Evolutionary conservation across 1,140 invertebrate genomes (phyloP).

Genomic region (Pteromalus puparum): DNA sequence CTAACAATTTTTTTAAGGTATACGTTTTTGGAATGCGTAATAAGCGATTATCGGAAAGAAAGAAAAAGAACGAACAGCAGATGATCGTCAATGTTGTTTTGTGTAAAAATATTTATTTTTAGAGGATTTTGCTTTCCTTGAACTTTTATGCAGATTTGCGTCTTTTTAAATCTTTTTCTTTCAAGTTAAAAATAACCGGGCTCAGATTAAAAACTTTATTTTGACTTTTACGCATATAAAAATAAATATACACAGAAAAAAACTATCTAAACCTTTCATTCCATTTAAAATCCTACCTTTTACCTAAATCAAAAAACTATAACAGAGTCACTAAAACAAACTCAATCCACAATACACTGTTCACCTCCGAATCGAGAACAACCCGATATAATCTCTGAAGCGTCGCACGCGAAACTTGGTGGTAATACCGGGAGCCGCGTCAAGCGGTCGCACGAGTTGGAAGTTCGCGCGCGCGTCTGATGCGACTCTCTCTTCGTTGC

Average conservation of each 20-base stretch:
- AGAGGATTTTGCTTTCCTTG: not conserved
- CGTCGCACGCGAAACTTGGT: not conserved
- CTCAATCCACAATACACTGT: not conserved
- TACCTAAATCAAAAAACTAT: too few relatives aligned
- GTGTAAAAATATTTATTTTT: not conserved
- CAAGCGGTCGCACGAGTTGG: not conserved
- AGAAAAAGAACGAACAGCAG: not conserved
- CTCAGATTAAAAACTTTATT: too few relatives aligned
- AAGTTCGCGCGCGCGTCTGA: constrained; percentile 10
- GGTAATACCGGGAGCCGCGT: too few relatives aligned
- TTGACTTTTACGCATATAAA: too few relatives aligned
- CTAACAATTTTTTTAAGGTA: not conserved
- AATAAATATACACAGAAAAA: too few relatives aligned
- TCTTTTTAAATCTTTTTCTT: too few relatives aligned
- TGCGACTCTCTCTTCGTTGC: not conserved
- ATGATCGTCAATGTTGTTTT: not conserved
- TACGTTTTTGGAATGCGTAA: not conserved
- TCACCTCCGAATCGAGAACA: not conserved
- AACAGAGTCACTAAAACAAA: not conserved
- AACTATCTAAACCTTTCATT: too few relatives aligned
- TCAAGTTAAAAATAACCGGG: too few relatives aligned
- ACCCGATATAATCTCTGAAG: not conserved
- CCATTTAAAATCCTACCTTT: too few relatives aligned
- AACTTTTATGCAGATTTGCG: too few relatives aligned
- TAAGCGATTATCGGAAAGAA: not conserved